Percentiles rank a stretch among this genome's conserved stretches.
Evolutionary conservation across 2,888 invertebrate genomes (phyloP).

Genomic region (Bombylius discolor): DNA sequence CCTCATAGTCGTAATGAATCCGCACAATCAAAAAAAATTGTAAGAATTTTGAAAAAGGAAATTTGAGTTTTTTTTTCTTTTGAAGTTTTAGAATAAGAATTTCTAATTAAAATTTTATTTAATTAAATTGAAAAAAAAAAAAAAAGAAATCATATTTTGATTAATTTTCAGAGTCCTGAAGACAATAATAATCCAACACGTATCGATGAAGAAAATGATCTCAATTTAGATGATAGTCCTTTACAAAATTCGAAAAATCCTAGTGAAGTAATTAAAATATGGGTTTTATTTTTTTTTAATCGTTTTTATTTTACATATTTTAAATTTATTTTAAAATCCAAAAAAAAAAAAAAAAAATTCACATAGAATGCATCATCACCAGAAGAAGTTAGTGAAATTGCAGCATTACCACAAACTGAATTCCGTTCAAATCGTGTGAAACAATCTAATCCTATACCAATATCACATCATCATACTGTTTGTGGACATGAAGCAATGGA

Average conservation of each 20-base stretch:
- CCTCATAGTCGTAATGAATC: constrained; percentile 83
- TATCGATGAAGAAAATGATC: constrained; percentile 61
- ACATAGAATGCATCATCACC: constrained; percentile 12
- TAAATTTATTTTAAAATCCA: background rate
- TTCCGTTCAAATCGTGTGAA: constrained; percentile 37
- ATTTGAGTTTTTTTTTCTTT: no score
- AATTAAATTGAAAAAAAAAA: no score
- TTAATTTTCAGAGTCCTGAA: constrained; percentile 43
- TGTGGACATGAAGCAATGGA: constrained; percentile 69
- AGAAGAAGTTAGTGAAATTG: constrained; percentile 20
- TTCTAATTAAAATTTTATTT: no score
- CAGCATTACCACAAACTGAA: constrained; percentile 28
- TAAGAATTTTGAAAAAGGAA: constrained; percentile 25
- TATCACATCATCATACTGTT: constrained; percentile 54
- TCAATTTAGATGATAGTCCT: constrained; percentile 24
- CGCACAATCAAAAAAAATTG: constrained; percentile 47
- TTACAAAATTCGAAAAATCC: constrained; percentile 13
- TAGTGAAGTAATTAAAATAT: constrained; percentile 18
- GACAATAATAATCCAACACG: constrained; percentile 47
- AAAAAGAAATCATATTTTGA: constrained; percentile 4
- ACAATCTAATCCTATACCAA: constrained; percentile 63
- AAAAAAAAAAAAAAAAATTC: background rate
- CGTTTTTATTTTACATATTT: background rate
- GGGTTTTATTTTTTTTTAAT: background rate
- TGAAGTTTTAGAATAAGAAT: no score